Evolutionary conservation across 2,797 vertebrate species (phyloP), one percentile per base, ranked within the genome.

Genomic region (Hydrolagus colliei): DNA sequence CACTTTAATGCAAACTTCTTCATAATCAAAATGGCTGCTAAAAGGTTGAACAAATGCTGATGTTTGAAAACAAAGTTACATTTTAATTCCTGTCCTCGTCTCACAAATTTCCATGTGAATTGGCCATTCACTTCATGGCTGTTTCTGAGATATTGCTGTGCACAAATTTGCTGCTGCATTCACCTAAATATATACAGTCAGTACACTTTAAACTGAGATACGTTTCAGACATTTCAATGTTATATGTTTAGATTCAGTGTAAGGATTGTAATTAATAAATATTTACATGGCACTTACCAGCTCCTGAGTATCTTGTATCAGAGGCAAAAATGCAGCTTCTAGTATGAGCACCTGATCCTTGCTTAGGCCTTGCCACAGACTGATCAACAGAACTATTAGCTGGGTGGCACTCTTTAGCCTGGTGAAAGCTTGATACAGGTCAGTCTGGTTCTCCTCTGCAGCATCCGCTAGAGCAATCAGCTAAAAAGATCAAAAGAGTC

Each of bases 381-480:
- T 92, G 74, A 98, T 90, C 88, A 99, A 93, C 88, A 95, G 90
- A 88, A 99, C 94, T 87, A 98, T 89, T 88, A 99, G 91, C 88
- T 95, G 97, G 14, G 96, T 96, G 90, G 96, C 93, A 87, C 96
- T 96, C 85, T 93, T 92, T 89, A 99, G 90, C 52, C 93, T 94
- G 52, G 93, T 91, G 67, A 96, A 97, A 0, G 96, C 94, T 90
- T 95, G 94, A 87, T 94, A 93, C 91, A 98, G 88, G 85, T 86
- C 93, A 4, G 89, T 90, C 88, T 94, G 93, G 90, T 95, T 97
- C 90, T 97, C 96, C 90, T 97, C 95, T 4, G 95, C 92, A 0
- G 96, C 96, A 86, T 98, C 97, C 27, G 96, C 96, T 90, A 99
- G 91, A 86, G 95, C 92, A 71, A 98, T 96, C 90, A 99, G 94